Base-by-base conservation (phyloP, 2,797 vertebrate genomes). In the Falco novaeseelandiae region DNA sequence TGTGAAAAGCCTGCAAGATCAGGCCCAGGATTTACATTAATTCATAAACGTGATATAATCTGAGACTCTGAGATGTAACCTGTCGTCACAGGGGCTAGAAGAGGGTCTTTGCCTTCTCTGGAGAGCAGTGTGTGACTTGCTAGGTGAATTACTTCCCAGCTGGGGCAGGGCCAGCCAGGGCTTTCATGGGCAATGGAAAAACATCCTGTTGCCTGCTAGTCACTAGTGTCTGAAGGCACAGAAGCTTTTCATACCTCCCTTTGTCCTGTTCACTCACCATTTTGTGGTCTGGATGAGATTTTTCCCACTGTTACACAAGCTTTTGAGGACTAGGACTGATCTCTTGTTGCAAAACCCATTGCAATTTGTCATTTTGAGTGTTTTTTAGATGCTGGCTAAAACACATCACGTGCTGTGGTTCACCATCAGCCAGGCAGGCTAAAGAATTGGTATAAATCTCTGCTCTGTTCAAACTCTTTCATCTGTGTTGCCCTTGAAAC, bases 271-370 rank as follows among this genome's bases (percentile, higher is more conserved):
- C 46, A 2, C 48, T 67, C 48, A 19, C 8, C 8, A 0, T 30
- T 46, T 38, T n/a, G 34, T 59, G 61, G 27, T 72, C 52, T 36
- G 32, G 30, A 6, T 77, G 11, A 42, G 52, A 11, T 42, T 72
- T 65, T 72, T 48, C 34, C 34, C 40, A 13, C n/a, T 1, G 2
- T 36, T 72, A 36, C 0, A 1, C 38, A 65, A 44, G 3, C 21
- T 20, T 23, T 30, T n/a, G 36, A 63, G 51, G 29, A 17, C 44
- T 67, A 36, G 42, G 27, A 11, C 36, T 36, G 48, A 55, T 36
- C 25, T 44, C 36, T 57, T 61, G 14, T 25, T 49, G 54, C 29
- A 74, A 69, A 74, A 2, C 11, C 14, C 10, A 6, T 34, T 72
- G 58, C 52, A 65, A 46, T 52, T 46, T 0, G 0, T 57, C 4